phyloP scores from a whole-genome alignment of 2,113 vertebrate genomes.

The Synodontis membranacea region DNA sequence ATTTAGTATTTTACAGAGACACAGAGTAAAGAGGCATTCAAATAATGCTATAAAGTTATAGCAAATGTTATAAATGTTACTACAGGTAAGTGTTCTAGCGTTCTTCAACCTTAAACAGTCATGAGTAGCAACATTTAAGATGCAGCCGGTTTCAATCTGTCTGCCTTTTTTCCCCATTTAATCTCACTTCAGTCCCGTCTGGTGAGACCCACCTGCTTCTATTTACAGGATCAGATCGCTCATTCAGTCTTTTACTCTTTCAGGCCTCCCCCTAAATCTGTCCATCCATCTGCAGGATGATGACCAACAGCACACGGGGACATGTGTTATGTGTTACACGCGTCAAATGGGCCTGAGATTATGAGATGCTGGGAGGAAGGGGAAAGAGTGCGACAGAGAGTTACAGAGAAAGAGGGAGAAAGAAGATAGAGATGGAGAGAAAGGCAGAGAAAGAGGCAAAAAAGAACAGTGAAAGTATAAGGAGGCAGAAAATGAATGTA shows the following conservation, averaged over 20 bases:
- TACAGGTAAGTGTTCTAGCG: too few relatives aligned
- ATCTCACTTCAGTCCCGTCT: neutral
- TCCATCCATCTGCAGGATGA: conserved; percentile 9
- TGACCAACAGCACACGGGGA: neutral
- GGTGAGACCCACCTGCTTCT: conserved; percentile 6
- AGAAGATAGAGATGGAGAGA: neutral
- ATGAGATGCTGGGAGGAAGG: neutral
- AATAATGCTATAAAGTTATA: too few relatives aligned
- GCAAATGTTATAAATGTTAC: too few relatives aligned
- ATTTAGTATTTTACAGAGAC: neutral
- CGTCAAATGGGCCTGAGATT: neutral
- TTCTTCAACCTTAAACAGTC: neutral
- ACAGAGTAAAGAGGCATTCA: neutral
- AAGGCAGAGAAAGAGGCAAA: neutral
- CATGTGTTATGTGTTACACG: conserved; percentile 7
- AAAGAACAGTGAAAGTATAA: neutral
- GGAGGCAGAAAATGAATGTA: neutral
- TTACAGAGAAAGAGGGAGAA: neutral
- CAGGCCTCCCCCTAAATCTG: neutral
- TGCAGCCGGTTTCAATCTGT: neutral
- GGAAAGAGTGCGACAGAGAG: neutral
- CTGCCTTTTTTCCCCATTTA: neutral
- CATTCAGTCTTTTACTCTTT: conserved; percentile 14
- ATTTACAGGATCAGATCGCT: conserved; percentile 11
- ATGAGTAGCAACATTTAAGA: neutral